Evolutionary conservation across 92 coral and sea anemone genomes (phyloP).

Genomic region (Umimayanthus chanpuru): DNA sequence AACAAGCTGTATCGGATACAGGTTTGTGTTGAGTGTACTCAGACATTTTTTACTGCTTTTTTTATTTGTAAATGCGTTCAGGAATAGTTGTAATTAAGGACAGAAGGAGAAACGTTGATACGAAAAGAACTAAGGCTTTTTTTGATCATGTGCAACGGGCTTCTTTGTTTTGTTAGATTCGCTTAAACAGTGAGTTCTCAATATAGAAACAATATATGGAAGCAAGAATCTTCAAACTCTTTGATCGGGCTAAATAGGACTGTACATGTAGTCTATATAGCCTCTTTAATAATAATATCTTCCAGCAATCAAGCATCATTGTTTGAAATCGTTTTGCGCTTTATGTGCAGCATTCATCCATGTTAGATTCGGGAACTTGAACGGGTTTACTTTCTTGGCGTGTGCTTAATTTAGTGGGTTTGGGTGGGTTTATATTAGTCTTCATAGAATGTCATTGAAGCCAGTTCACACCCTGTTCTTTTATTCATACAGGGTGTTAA

Average conservation of each 20-base stretch:
- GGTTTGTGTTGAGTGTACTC: constrained; percentile 51
- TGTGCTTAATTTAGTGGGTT: neutral
- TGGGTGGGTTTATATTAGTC: too few relatives aligned
- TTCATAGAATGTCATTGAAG: too few relatives aligned
- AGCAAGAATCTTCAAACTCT: neutral
- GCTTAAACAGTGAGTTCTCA: neutral
- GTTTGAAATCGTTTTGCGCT: neutral
- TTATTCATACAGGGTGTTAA: too few relatives aligned
- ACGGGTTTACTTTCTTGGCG: neutral
- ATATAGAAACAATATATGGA: neutral
- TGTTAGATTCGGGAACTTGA: too few relatives aligned
- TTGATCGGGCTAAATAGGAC: too few relatives aligned
- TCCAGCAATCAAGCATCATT: neutral
- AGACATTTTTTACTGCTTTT: neutral
- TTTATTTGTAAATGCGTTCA: neutral
- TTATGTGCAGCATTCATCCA: too few relatives aligned
- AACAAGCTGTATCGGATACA: constrained; percentile 94
- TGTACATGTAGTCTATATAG: neutral
- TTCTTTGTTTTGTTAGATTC: neutral
- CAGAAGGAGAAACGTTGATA: neutral
- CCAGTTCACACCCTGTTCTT: too few relatives aligned
- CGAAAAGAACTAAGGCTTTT: neutral
- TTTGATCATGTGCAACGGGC: neutral
- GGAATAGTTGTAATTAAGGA: neutral
- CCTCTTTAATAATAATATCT: neutral